phyloP scores from a whole-genome alignment of 2,888 invertebrate species.

The Sarcophaga rosellei region DNA sequence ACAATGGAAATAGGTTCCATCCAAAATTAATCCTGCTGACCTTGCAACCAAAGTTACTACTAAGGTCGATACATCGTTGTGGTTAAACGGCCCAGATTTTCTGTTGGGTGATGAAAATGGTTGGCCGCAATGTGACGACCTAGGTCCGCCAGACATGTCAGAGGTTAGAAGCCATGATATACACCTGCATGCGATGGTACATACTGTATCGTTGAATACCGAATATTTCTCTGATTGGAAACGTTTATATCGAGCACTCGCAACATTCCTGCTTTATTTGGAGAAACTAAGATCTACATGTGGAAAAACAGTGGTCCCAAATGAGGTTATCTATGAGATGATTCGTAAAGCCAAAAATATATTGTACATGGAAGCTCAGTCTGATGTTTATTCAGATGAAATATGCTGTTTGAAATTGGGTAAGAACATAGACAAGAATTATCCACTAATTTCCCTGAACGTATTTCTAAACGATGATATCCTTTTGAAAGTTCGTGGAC shows the following conservation, averaged over 20 bases:
- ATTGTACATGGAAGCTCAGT: constrained; percentile 24
- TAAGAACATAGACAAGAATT: constrained; percentile 29
- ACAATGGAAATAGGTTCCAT: no score
- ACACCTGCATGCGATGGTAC: not conserved
- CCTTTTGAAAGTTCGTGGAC: constrained; percentile 38
- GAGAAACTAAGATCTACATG: constrained; percentile 22
- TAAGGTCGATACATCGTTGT: not conserved
- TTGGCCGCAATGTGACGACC: constrained; percentile 41
- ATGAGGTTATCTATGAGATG: not conserved
- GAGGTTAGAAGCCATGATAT: not conserved
- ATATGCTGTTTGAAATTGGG: constrained; percentile 29
- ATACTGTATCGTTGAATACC: not conserved
- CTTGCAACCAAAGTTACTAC: constrained; percentile 18
- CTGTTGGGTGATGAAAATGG: not conserved
- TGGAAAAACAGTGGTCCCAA: not conserved
- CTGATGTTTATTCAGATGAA: not conserved
- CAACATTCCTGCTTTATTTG: constrained; percentile 45
- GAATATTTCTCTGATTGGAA: constrained; percentile 54
- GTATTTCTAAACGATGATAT: constrained; percentile 49
- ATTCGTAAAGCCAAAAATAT: not conserved
- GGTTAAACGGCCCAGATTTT: constrained; percentile 45
- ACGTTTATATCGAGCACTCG: constrained; percentile 55
- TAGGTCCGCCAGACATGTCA: not conserved
- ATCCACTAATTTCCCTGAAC: constrained; percentile 49
- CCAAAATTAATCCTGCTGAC: no score